Base-by-base conservation (phyloP, 1,140 invertebrate species). In the Papilio glaucus region DNA sequence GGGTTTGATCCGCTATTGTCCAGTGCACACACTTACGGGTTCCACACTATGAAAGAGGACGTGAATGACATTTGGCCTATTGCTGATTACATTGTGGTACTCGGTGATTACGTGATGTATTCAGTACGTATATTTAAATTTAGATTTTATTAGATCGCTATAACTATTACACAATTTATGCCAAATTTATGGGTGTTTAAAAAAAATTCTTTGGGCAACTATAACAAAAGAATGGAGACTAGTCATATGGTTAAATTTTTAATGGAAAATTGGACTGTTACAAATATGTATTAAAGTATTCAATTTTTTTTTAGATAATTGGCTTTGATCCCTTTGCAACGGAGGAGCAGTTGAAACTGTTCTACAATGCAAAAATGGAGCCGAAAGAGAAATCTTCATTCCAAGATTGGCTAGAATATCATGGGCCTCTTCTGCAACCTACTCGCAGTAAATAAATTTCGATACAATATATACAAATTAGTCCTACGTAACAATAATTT, bases 371-470 rank as follows among this genome's bases (percentile, higher is more conserved):
- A 68, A 97, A 96, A 81, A 90, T 98, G 84, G 92, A 94, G 41
- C 89, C 99, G 73, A 96, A 98, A 7, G 92, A 98, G 83, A 96
- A 99, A 75, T 99, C 98, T 98, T 96, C 97, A 0, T 78, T 95
- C 24, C 98, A 98, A n/a, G 98, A 99, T 88, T 99, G 98, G 89
- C 98, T 99, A 77, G 99, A 98, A 0, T 96, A 99, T 0, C 99
- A 99, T 86, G 98, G 98, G 2, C 98, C 99, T 1, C 94, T 99
- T 0, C 98, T 99, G 80, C 97, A 97, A 21, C 96, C 98, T 79
- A 99, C 98, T 3, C 96, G 94, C 94, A 97, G 97, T 98, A 95
- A 95, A 93, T 89, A 33, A 21, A 33, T 33, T 33, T 33, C 29
- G 29, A 2, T 6, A 33, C 29, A 6, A 33, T 6, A 33, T 74